Percentiles rank a stretch among this genome's conserved stretches.
Conservation (phyloP, 2,888 invertebrate genomes). For the Oligia fasciuncula region DNA sequence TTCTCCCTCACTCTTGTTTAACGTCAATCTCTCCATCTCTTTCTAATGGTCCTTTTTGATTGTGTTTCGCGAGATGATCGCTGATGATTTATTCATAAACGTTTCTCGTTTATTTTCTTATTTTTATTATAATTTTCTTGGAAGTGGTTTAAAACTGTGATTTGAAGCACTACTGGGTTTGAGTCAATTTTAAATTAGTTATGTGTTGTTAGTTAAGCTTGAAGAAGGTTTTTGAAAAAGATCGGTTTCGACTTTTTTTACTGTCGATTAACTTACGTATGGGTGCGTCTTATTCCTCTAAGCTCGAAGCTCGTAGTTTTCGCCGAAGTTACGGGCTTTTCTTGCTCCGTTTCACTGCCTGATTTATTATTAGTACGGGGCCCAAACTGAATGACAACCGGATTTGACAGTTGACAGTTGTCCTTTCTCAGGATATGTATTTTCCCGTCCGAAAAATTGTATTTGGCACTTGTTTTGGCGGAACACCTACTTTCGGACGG, state of each 20-base stretch:
- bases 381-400: not conserved
- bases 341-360: too few species aligned
- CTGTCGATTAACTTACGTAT: not conserved
- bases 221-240: conserved; percentile 33
- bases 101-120: conserved; percentile 72
- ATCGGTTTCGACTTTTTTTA: not conserved
- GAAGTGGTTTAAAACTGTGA: conserved; percentile 76
- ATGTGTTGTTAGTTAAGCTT: conserved; percentile 50
- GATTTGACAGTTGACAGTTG: not conserved
- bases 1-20: conserved; percentile 68
- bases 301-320: not conserved
- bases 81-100: conserved; percentile 81
- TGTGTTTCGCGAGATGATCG: conserved; percentile 73
- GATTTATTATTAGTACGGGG: too few species aligned
- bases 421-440: not conserved
- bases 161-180: conserved; percentile 80
- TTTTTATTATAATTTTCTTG: conserved; percentile 70
- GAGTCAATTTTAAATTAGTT: conserved; percentile 64
- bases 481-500: too few species aligned
- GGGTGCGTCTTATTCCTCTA: not conserved
- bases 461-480: too few species aligned
- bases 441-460: not conserved
- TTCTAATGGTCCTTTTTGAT: conserved; percentile 71
- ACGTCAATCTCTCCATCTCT: conserved; percentile 62
- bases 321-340: not conserved